Base-by-base conservation (phyloP, 2,888 invertebrate species). In the Hanleya hanleyi region DNA sequence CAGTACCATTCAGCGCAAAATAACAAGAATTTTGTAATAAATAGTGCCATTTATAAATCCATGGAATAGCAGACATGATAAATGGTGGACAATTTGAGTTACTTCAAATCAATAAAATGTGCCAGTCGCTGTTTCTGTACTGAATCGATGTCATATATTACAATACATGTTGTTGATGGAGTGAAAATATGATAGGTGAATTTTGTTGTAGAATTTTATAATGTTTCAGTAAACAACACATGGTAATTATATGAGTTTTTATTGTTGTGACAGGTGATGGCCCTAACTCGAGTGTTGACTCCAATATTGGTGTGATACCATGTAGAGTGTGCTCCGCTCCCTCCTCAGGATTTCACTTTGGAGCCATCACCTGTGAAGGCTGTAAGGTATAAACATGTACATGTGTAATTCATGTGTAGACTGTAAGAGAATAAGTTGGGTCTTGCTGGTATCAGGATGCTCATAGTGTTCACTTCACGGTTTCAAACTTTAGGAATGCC, bases 331-430 rank as follows among this genome's bases (percentile, higher is more conserved):
- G 90, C 76, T 84, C 85, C 32, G 88, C 89, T 15, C 87, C 88
- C 0, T 90, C 90, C 1, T 90, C 90, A 35, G 90, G 90, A 1
- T 90, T 87, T 74, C 90, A 90, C 77, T 90, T 90, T 80, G 90
- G 90, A 7, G 90, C 89, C 32, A 84, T 90, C 35, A 90, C 90
- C 1, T 90, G 90, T 80, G 90, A 90, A 77, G 90, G 90, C 15
- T 90, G 90, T 78, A 90, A 90, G 87, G 90, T 89, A 76, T 70
- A 78, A 9, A 49, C 15, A 35, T 32, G 6, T 12, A 41, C 22
- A 18, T 69, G 22, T 29, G 38, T 67, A 41, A 41, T 33, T 32
- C 18, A n/a, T 65, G n/a, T 65, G n/a, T 12, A n/a, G n/a, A n/a
- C 18, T n/a, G 15, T 65, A 18, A 33, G 29, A 33, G 41, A 33